phyloP scores from a whole-genome alignment of 2,888 invertebrate genomes.

The Sthenelais limicola region DNA sequence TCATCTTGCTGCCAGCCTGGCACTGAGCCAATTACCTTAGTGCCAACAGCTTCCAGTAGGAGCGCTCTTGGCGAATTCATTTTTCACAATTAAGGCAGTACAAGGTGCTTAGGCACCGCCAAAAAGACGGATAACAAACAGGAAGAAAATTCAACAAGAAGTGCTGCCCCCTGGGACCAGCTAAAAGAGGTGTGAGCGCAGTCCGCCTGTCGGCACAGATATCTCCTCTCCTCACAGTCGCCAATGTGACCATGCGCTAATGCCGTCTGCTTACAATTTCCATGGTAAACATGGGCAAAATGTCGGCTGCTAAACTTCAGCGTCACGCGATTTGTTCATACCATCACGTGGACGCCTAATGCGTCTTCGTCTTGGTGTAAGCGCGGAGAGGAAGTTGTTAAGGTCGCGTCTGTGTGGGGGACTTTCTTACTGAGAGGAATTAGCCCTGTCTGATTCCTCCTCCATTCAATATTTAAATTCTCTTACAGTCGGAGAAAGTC shows the following conservation, averaged over 20 bases:
- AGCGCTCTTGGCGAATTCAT: constrained; percentile 20
- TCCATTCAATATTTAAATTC: too few species aligned
- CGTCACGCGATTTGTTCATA: constrained; percentile 31
- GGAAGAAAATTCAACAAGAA: constrained; percentile 15
- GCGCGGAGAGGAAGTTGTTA: constrained; percentile 7
- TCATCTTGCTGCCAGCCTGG: background rate
- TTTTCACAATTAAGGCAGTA: constrained; percentile 26
- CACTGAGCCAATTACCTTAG: constrained; percentile 12
- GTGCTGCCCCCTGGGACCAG: constrained; percentile 8
- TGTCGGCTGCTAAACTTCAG: background rate
- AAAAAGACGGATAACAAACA: constrained; percentile 31
- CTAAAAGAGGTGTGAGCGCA: constrained; percentile 14
- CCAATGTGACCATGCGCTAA: too few species aligned
- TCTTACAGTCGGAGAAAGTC: too few species aligned
- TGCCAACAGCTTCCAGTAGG: constrained; percentile 14
- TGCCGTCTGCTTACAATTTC: too few species aligned
- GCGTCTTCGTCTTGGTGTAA: constrained; percentile 15
- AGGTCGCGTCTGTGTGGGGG: too few species aligned
- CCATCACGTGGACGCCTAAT: background rate
- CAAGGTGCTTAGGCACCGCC: background rate
- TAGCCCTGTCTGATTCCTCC: too few species aligned
- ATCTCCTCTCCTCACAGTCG: too few species aligned
- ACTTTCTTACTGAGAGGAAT: too few species aligned
- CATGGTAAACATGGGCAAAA: too few species aligned
- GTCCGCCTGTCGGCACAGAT: too few species aligned